Evolutionary conservation across 2,113 vertebrate species (phyloP).

Genomic region (Epinephelus lanceolatus): DNA sequence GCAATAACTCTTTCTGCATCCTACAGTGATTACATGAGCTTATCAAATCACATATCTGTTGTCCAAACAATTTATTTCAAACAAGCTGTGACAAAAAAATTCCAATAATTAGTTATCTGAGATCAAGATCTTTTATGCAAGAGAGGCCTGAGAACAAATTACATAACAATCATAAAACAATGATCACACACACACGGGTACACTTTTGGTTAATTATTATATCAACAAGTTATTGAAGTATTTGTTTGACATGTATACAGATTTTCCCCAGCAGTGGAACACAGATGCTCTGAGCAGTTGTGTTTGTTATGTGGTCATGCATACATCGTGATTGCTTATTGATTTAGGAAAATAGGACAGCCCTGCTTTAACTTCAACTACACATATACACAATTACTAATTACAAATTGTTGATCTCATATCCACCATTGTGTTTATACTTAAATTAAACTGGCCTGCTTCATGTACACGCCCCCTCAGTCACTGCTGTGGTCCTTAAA

Average conservation of each 20-base stretch:
- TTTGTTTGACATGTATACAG: background rate
- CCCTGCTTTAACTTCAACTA: background rate
- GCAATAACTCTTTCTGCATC: background rate
- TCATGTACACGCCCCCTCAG: too few relatives aligned
- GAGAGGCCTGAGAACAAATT: background rate
- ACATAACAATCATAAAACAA: background rate
- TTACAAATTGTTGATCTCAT: too few relatives aligned
- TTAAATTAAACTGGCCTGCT: too few relatives aligned
- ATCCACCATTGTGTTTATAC: too few relatives aligned
- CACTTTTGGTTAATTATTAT: background rate
- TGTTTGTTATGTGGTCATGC: background rate
- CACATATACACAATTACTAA: too few relatives aligned
- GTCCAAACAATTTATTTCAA: background rate
- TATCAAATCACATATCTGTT: background rate
- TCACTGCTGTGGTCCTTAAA: too few relatives aligned
- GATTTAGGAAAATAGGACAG: background rate
- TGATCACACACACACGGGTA: too few relatives aligned
- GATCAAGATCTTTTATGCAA: background rate
- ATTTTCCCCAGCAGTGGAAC: too few relatives aligned
- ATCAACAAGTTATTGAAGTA: background rate
- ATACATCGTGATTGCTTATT: background rate
- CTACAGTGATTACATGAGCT: background rate
- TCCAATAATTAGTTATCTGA: too few relatives aligned
- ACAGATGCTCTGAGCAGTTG: background rate
- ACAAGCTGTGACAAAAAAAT: background rate